phyloP scores from a whole-genome alignment of 35 echinoderm and acorn worm genomes.

The Ophioderma brevispina region DNA sequence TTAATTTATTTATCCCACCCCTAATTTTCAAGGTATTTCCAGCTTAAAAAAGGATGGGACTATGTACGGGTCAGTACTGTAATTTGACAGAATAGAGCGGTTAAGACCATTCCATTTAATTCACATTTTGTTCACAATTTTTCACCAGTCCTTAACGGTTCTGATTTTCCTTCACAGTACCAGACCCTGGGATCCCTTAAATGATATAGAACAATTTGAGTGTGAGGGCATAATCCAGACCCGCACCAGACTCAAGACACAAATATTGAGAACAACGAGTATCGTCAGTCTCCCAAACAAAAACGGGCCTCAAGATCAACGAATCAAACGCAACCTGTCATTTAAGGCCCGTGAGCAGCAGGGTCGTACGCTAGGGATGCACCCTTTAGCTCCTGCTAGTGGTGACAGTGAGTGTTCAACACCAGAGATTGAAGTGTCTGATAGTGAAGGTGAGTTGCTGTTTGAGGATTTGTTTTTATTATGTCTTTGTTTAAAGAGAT shows the following conservation, averaged over 20 bases:
- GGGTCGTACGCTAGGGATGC: not conserved
- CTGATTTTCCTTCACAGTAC: conserved; percentile 55
- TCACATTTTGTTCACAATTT: no score
- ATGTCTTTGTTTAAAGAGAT: no score
- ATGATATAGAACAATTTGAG: conserved; percentile 97
- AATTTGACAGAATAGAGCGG: no score
- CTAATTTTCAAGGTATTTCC: no score
- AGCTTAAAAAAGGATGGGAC: no score
- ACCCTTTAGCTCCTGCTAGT: conserved; percentile 34
- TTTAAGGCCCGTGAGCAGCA: conserved; percentile 13
- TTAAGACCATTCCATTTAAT: no score
- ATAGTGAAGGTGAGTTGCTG: conserved; percentile 52
- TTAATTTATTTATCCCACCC: no score
- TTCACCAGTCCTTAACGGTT: no score
- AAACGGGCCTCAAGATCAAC: conserved; percentile 39
- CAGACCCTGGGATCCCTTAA: conserved; percentile 86
- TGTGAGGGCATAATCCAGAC: conserved; percentile 85
- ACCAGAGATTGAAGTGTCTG: conserved; percentile 60
- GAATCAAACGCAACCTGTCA: conserved; percentile 35
- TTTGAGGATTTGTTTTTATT: no score
- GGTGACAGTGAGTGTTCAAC: conserved; percentile 93
- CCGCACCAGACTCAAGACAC: conserved; percentile 78
- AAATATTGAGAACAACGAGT: conserved; percentile 83
- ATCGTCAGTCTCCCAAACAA: conserved; percentile 84
- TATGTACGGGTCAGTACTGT: no score